Conservation (phyloP, 2,113 vertebrate genomes). For the Tyto alba region DNA sequence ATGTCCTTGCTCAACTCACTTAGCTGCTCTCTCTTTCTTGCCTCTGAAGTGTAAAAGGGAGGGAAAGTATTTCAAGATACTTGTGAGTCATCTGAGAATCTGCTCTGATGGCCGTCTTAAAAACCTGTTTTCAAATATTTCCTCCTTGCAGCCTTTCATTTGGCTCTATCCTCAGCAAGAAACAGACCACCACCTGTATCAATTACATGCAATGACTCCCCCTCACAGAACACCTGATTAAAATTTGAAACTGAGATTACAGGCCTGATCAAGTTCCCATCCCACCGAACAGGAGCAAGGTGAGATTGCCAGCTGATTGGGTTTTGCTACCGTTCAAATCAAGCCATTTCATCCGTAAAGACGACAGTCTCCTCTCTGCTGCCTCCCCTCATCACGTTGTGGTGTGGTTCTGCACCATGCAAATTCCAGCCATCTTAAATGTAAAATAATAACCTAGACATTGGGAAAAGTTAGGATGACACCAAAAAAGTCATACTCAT, state of each 20-base stretch:
- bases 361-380: neutral
- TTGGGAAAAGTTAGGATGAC: neutral
- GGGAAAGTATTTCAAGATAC: neutral
- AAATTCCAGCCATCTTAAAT: neutral
- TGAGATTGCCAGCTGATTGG: neutral
- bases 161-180: neutral
- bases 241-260: neutral
- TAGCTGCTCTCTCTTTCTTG: neutral
- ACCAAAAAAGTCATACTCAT: neutral
- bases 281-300: neutral
- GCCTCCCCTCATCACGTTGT: neutral
- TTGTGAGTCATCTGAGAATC: neutral
- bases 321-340: neutral
- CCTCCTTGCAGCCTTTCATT: neutral
- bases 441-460: neutral
- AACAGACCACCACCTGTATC: rapidly evolving
- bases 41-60: neutral
- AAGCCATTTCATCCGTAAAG: neutral
- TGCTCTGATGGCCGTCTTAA: neutral
- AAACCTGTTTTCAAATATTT: neutral
- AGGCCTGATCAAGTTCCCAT: neutral
- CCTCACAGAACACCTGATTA: neutral
- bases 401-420: neutral
- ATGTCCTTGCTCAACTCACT: neutral
- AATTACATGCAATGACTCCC: rapidly evolving